Base-by-base conservation (phyloP, 2,888 invertebrate species). In the Cephus sareptanus region DNA sequence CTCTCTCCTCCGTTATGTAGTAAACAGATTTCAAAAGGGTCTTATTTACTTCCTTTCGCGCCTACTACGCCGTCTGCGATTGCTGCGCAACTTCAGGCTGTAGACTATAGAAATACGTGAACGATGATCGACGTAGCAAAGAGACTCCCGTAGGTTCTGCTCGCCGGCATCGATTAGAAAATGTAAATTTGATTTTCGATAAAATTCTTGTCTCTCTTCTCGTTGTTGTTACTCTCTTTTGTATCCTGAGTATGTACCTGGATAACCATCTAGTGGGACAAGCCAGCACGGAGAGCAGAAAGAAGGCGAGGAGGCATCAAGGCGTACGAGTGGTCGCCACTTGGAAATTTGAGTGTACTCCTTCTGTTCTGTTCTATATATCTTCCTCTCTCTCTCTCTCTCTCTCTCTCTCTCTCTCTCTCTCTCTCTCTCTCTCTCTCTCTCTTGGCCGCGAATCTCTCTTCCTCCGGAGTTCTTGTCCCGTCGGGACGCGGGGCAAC, bases 21-120 rank as follows among this genome's bases (percentile, higher is more conserved):
- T 83, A 83, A 83, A 83, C 83, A 81, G 81, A 82, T 81, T 79
- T 80, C 70, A 30, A 75, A 71, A 71, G 71, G 23, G 23, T 56
- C 56, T 56, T 56, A 23, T 23, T 40, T 56, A 9, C 56, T 23
- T 56, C 56, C 56, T 23, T 56, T 23, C 2, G 56, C 23, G 9
- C 23, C 56, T 56, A 23, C 23, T 56, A 9, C 2, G 56, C 23
- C 23, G 23, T 56, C 23, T 56, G 23, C 23, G 56, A 23, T 9
- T 56, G 9, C 23, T 56, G 56, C 23, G 56, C 23, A 56, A 56
- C 23, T 56, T 56, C 56, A 23, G 23, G 6, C 23, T 9, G 9
- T 23, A 23, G 56, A 56, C 1, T 15, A 15, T 56, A 23, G 23
- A 40, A 2, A 40, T 40, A 6, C 6, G 15, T 40, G 15, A 40